phyloP scores from a whole-genome alignment of 1,140 invertebrate genomes.

The Carcinoscorpius rotundicauda region DNA sequence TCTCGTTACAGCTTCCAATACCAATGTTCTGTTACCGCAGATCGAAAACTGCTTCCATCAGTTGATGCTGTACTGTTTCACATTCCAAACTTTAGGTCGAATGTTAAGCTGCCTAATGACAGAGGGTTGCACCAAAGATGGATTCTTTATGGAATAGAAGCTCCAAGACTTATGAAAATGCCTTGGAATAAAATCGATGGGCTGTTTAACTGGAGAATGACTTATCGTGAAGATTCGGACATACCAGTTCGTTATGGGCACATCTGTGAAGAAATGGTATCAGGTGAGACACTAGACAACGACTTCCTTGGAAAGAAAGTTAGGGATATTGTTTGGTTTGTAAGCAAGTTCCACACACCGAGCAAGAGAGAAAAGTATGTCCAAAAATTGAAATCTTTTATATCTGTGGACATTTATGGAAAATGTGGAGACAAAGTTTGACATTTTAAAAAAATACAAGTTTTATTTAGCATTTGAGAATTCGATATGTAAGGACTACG shows the following conservation, averaged over 20 bases:
- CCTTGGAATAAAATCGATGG: too few relatives aligned
- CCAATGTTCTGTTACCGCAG: conserved; percentile 22
- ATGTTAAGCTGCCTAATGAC: conserved; percentile 8
- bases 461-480: too few relatives aligned
- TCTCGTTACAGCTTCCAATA: too few relatives aligned
- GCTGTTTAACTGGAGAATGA: conserved; percentile 31
- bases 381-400: too few relatives aligned
- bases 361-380: conserved; percentile 26
- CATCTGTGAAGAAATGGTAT: too few relatives aligned
- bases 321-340: conserved; percentile 35
- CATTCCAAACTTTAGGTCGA: conserved; percentile 15
- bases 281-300: too few relatives aligned
- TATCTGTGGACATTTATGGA: too few relatives aligned
- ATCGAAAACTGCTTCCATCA: conserved; percentile 16
- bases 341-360: conserved; percentile 28
- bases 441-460: conserved; percentile 25
- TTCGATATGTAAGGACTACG: too few relatives aligned
- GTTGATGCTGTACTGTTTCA: conserved; percentile 21
- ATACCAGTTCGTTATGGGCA: too few relatives aligned
- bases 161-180: conserved; percentile 16
- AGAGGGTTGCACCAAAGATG: conserved; percentile 10
- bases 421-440: too few relatives aligned
- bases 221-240: conserved; percentile 26
- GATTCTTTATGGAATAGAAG: conserved; percentile 21
- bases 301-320: too few relatives aligned